Conservation (phyloP, 2,113 vertebrate species). For the Labeo catla region DNA sequence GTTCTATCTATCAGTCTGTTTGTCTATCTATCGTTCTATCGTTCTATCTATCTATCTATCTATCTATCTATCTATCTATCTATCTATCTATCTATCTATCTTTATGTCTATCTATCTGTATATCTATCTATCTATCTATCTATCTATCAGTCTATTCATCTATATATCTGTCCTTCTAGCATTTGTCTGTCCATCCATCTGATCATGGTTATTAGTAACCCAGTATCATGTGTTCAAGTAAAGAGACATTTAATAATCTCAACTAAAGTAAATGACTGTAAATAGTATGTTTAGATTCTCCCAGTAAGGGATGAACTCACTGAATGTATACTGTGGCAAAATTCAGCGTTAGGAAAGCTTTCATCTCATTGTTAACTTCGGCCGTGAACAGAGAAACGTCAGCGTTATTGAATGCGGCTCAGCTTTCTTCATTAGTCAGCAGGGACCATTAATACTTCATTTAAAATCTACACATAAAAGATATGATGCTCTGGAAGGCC, state of each 20-base stretch:
- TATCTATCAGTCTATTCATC: not conserved
- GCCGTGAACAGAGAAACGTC: not conserved
- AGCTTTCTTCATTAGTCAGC: not conserved
- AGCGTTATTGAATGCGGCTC: not conserved
- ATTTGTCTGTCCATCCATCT: not conserved
- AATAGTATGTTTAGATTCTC: not conserved
- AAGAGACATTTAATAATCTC: not conserved
- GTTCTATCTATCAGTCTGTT: too few relatives aligned
- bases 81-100: not conserved
- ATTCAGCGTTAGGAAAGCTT: not conserved
- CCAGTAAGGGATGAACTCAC: not conserved
- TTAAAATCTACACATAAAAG: constrained; percentile 21
- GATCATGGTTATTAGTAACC: not conserved
- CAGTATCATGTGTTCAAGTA: not conserved
- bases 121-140: not conserved
- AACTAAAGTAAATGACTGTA: not conserved
- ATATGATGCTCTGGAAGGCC: not conserved
- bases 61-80: not conserved
- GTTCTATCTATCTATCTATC: rapidly evolving
- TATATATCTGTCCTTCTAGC: too few relatives aligned
- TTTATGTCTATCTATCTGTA: too few relatives aligned
- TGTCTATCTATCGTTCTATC: not conserved
- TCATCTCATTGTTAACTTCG: not conserved
- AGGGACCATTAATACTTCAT: constrained; percentile 13
- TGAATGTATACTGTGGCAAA: not conserved